Evolutionary conservation across 2,797 vertebrate genomes (phyloP).

Genomic region (Pseudopleuronectes americanus): DNA sequence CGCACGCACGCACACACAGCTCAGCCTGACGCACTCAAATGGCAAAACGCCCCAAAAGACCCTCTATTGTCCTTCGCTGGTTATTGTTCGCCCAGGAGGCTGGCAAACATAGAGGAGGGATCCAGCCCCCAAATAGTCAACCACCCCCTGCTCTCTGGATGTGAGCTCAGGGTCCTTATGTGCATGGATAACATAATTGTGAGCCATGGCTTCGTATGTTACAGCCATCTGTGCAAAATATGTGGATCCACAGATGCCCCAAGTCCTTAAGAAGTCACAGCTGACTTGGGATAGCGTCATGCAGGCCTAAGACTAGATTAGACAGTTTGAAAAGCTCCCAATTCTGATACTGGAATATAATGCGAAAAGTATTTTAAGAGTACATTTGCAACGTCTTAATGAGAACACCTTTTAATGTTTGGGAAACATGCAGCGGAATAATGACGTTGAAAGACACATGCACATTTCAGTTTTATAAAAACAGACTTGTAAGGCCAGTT

Average conservation of each 20-base stretch:
- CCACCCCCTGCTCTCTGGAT: slow-evolving; percentile 9
- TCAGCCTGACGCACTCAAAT: slow-evolving; percentile 16
- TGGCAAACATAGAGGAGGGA: slow-evolving; percentile 31
- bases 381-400: not conserved
- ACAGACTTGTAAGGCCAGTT: not conserved
- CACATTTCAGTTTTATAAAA: slow-evolving; percentile 1
- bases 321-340: slow-evolving; percentile 7
- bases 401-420: not conserved
- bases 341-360: not conserved
- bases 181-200: not conserved
- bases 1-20: slow-evolving; percentile 5
- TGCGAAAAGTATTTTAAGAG: not conserved
- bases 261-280: slow-evolving; percentile 58
- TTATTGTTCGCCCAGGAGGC: slow-evolving; percentile 58
- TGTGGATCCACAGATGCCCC: slow-evolving; percentile 49
- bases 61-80: slow-evolving; percentile 57
- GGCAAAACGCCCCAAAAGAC: slow-evolving; percentile 16
- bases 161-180: slow-evolving; percentile 14
- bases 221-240: slow-evolving; percentile 39
- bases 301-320: not conserved
- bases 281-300: slow-evolving; percentile 29
- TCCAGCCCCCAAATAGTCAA: slow-evolving; percentile 34
- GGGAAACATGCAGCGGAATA: not conserved
- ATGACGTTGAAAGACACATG: not conserved
- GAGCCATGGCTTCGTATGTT: slow-evolving; percentile 6